These are phyloP conservation scores for Eutolmus rufibarbis DNA, from an alignment of 2,888 invertebrate species.

Conservation along the genomic window DNA sequence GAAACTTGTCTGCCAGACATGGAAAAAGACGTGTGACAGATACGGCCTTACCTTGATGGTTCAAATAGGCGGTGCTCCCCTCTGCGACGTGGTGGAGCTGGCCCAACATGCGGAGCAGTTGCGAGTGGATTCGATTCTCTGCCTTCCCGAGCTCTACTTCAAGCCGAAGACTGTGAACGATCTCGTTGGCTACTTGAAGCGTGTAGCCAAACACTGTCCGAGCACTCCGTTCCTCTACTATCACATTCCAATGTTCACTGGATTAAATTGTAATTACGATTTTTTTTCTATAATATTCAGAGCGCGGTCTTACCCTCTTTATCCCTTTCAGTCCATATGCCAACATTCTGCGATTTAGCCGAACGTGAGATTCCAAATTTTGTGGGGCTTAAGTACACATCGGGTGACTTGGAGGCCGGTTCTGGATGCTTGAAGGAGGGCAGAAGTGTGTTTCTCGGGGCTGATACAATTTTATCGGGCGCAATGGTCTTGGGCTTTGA, in stretches of 20 bases:
- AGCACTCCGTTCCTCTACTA: conserved; percentile 82
- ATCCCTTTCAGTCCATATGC: conserved; percentile 74
- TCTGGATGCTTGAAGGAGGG: conserved; percentile 67
- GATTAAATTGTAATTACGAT: conserved; percentile 72
- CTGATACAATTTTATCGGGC: conserved; percentile 70
- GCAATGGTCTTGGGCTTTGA: conserved; percentile 74
- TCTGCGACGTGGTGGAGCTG: conserved; percentile 74
- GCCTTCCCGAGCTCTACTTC: conserved; percentile 79
- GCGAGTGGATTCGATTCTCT: conserved; percentile 73
- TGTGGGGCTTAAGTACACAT: conserved; percentile 84
- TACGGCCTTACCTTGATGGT: conserved; percentile 71
- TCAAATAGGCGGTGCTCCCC: conserved; percentile 75
- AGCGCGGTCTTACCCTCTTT: not conserved
- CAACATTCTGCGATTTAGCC: conserved; percentile 70
- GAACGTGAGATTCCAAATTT: conserved; percentile 74
- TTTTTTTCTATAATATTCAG: not conserved
- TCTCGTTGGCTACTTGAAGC: conserved; percentile 71
- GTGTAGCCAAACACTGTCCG: conserved; percentile 75
- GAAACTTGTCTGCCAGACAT: conserved; percentile 71
- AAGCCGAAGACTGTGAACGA: conserved; percentile 70
- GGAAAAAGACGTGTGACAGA: conserved; percentile 68
- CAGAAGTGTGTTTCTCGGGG: conserved; percentile 71
- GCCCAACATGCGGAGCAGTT: conserved; percentile 70
- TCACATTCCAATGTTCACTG: conserved; percentile 78
- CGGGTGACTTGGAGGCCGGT: conserved; percentile 74